Conservation (phyloP, 1,140 invertebrate species). For the Lepidostoma basale region DNA sequence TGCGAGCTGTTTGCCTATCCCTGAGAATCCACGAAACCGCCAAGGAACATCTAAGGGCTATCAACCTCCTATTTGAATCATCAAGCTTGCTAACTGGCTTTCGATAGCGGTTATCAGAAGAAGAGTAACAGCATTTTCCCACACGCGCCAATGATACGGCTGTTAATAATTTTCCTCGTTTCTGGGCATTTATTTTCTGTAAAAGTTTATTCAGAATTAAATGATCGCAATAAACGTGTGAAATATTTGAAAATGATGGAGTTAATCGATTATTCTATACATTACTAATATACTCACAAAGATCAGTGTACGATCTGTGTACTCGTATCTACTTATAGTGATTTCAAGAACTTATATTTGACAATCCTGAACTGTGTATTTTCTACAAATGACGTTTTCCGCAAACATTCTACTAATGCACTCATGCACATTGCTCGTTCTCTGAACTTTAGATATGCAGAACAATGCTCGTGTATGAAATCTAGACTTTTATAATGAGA, state of each 20-base stretch:
- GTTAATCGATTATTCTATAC: not conserved
- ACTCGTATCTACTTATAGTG: not conserved
- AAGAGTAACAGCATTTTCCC: not conserved
- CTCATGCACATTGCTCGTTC: too few relatives aligned
- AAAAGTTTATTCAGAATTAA: too few relatives aligned
- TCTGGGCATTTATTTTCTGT: too few relatives aligned
- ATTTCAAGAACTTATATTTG: too few relatives aligned
- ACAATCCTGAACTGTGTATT: too few relatives aligned
- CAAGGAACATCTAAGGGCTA: conserved; percentile 10
- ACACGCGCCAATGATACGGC: not conserved
- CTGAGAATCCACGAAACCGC: not conserved
- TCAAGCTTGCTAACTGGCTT: not conserved
- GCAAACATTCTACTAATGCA: too few relatives aligned
- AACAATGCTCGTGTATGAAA: too few relatives aligned
- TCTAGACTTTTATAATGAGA: too few relatives aligned
- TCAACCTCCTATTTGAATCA: not conserved
- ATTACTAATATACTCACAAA: not conserved
- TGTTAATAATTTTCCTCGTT: not conserved
- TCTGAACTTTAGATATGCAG: too few relatives aligned
- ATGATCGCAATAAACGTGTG: too few relatives aligned
- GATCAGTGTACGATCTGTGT: not conserved
- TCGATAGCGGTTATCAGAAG: too few relatives aligned
- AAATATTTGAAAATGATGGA: not conserved
- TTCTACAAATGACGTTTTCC: too few relatives aligned
- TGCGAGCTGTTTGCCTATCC: not conserved